Evolutionary conservation across 2,113 vertebrate genomes (phyloP), one percentile per base, ranked within the genome.

Genomic region (Solenodon paradoxus): DNA sequence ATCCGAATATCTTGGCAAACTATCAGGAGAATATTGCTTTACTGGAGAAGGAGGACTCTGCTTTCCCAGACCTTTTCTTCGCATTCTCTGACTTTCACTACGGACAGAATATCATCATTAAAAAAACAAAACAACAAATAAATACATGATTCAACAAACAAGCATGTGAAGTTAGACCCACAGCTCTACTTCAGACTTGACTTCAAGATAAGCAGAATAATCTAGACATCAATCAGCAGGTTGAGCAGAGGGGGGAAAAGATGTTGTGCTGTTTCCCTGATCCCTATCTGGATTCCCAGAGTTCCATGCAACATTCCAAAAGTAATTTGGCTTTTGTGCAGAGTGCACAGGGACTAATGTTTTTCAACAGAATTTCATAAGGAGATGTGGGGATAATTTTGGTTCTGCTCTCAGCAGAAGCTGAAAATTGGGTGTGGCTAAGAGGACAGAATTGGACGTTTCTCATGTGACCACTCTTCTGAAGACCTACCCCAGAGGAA

Each of bases 301-400:
- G 74, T 82, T 93, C 71, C 88, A 92, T 0, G 4, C 55, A 95
- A 94, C 51, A 93, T 95, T 96, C 92, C 97, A 63, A 61, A 89
- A 93, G 90, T 90, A 94, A 88, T 94, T 90, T 95, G 71, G 84
- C 84, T 95, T 87, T 96, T 93, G 28, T 83, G 84, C 2, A 72
- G 13, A 61, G 66, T 64, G n/a, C 16, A 64, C 4, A 55, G 63
- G 40, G 90, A 93, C 90, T 84, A 71, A 90, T 9, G 13, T 74
- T 95, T 96, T 93, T 93, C 95, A 95, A 88, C 61, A 88, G 35
- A 85, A 82, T 95, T 95, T 97, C 84, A 79, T 91, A 85, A 95
- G 72, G 38, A 84, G 45, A 88, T 11, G 32, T 47, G 47, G 45
- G 71, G 80, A 64, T 82, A 88, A 90, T 81, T 95, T 90, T 30